Percentiles rank a stretch among this genome's conserved stretches.
phyloP scores from a whole-genome alignment of 2,888 invertebrate genomes.

The Cerceris ruficornis region DNA sequence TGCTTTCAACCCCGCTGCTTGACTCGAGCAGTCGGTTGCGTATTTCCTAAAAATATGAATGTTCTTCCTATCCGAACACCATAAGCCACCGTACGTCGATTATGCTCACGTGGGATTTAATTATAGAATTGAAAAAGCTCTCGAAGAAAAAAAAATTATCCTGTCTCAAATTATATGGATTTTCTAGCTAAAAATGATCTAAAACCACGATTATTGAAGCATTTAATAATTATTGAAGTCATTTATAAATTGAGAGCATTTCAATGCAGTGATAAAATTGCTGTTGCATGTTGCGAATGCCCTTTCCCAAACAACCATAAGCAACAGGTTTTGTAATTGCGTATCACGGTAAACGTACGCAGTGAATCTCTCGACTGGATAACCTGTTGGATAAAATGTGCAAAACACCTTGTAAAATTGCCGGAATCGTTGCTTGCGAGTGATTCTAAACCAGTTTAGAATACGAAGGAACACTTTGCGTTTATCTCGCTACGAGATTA shows the following conservation, averaged over 20 bases:
- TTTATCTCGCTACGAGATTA: slow-evolving; percentile 15
- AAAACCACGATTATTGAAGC: no score
- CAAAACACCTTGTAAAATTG: slow-evolving; percentile 54
- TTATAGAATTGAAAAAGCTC: neutral
- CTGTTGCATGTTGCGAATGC: neutral
- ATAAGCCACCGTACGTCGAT: neutral
- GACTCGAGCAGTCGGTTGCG: slow-evolving; percentile 30
- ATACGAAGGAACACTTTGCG: slow-evolving; percentile 36
- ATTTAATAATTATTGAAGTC: no score
- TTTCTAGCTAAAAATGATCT: no score
- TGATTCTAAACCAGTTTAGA: slow-evolving; percentile 56
- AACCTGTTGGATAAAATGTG: slow-evolving; percentile 61
- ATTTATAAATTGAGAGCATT: no score
- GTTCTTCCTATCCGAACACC: no score
- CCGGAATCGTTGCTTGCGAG: slow-evolving; percentile 51
- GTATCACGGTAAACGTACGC: slow-evolving; percentile 22
- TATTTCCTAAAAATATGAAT: slow-evolving; percentile 54
- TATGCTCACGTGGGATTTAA: neutral
- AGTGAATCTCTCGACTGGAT: slow-evolving; percentile 27
- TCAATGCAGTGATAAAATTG: neutral
- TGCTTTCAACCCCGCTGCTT: slow-evolving; percentile 52
- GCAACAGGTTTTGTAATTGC: slow-evolving; percentile 46
- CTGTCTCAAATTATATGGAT: no score
- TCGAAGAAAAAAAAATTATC: no score
- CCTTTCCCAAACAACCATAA: neutral